Conservation (phyloP, 2,113 vertebrate genomes). For the Mobula hypostoma region DNA sequence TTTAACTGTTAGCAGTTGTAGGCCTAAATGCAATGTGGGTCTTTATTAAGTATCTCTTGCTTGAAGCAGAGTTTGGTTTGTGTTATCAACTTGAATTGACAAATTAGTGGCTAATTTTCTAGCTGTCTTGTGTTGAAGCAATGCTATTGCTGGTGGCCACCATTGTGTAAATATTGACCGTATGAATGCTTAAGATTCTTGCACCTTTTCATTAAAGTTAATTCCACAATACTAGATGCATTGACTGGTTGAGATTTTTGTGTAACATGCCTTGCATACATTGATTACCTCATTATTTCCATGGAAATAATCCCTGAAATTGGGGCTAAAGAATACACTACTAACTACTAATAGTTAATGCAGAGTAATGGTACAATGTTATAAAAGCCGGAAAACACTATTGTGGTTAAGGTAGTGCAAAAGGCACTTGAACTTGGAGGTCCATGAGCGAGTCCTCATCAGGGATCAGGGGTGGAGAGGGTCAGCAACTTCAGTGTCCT, state of each 20-base stretch:
- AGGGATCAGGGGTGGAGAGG: no score
- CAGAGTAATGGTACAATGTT: no score
- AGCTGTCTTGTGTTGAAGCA: not conserved
- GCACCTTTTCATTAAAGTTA: not conserved
- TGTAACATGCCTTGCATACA: not conserved
- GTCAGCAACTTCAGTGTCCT: no score
- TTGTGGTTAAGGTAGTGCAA: no score
- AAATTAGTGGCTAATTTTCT: not conserved
- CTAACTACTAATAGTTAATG: no score
- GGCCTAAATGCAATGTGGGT: not conserved
- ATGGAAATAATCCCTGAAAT: no score
- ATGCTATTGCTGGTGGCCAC: not conserved
- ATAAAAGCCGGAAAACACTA: no score
- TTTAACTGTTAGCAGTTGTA: no score
- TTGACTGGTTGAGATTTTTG: not conserved
- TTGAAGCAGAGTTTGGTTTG: not conserved
- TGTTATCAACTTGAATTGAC: not conserved
- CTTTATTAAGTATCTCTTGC: not conserved
- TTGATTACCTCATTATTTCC: not conserved
- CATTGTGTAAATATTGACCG: not conserved
- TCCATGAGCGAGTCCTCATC: no score
- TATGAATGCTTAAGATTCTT: not conserved
- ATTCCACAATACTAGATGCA: not conserved
- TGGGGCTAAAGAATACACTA: no score
- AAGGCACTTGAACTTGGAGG: no score